Base-by-base conservation (phyloP, 2,113 vertebrate genomes). In the Mastomys natalensis region DNA sequence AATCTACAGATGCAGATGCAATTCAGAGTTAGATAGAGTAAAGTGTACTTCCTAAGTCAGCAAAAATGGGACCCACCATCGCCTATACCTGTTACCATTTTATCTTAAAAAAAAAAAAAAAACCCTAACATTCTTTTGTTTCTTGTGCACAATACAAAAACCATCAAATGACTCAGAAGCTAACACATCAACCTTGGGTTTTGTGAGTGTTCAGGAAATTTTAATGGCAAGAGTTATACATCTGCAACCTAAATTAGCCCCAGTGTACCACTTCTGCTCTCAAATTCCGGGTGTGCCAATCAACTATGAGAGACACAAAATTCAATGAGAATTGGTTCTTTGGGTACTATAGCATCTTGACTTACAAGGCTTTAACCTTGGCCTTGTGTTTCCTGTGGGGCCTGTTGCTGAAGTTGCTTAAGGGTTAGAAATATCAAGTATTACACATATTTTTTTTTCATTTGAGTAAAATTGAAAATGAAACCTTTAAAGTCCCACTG, bases 311-410 rank as follows among this genome's bases (percentile, higher is more conserved):
- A 98, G 98, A 98, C 96, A 72, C 0, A 43, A 93, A 97, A 95
- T 97, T 97, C 97, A 97, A 96, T 97, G 93, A 96, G 98, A 98
- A 98, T 98, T 86, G 97, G 97, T 97, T 98, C 98, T 98, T 97
- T 97, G 98, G 97, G 97, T 98, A 94, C 96, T 48, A 0, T 96
- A 97, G 97, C 72, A 70, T 98, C 98, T 98, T 98, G 97, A 95
- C 96, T 98, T 97, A 92, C 86, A 96, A 97, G 94, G 90, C 82
- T 98, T 98, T 98, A 98, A 98, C 98, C 98, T 98, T 98, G 98
- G 98, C 97, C 98, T 98, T 97, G 84, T 92, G 96, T 94, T 98
- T 98, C 98, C 98, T 97, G 84, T 0, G 97, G 97, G 98, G 84
- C 98, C 95, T 82, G 68, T 98, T 98, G 95, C 84, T 37, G 77